Percentiles rank a stretch among this genome's conserved stretches.
phyloP scores from a whole-genome alignment of 1,140 invertebrate species.

The Trichonephila clavata region DNA sequence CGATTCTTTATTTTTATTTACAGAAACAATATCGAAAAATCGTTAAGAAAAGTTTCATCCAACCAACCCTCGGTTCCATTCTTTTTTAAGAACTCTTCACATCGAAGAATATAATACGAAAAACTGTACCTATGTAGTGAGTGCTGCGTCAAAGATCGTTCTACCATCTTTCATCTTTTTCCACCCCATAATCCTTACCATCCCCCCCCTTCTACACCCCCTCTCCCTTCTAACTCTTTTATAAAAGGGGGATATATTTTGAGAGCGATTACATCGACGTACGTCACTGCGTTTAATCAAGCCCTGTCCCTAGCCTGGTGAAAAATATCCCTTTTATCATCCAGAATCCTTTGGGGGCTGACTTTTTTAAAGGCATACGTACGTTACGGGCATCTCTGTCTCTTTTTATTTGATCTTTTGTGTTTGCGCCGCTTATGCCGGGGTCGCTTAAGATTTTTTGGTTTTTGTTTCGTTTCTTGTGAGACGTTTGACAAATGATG shows the following conservation, averaged over 20 bases:
- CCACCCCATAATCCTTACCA: background rate
- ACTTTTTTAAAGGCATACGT: background rate
- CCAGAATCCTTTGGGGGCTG: background rate
- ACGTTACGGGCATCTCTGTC: background rate
- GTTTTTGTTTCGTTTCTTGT: background rate
- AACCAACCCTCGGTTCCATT: too few species aligned
- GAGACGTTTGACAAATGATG: background rate
- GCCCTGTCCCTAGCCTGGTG: background rate
- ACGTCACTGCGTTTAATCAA: background rate
- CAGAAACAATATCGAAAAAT: too few species aligned
- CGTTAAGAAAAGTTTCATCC: too few species aligned
- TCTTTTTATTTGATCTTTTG: background rate
- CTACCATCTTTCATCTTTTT: background rate
- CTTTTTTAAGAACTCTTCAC: too few species aligned
- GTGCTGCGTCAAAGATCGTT: too few species aligned
- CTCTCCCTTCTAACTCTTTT: background rate
- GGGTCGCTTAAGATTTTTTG: background rate
- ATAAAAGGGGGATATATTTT: conserved; percentile 20
- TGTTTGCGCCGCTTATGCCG: background rate
- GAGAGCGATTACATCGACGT: background rate
- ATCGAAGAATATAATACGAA: too few species aligned
- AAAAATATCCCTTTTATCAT: conserved; percentile 24
- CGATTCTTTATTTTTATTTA: too few species aligned
- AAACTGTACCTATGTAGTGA: too few species aligned
- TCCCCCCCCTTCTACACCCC: too few species aligned